These are phyloP conservation scores for Eriocheir sinensis DNA, from an alignment of 1,140 invertebrate species.

Conservation along the genomic window DNA sequence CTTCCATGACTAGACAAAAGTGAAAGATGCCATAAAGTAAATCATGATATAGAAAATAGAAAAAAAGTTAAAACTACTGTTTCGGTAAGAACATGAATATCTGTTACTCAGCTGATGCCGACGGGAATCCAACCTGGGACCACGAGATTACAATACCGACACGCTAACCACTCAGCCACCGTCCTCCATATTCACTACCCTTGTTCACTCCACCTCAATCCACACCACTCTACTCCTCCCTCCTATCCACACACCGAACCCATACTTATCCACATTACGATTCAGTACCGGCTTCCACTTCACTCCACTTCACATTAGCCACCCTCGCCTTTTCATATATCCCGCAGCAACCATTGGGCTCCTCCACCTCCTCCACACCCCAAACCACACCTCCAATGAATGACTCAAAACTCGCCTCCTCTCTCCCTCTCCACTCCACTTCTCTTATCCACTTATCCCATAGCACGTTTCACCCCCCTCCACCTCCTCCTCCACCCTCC, in stretches of 20 bases:
- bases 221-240: conserved; percentile 8
- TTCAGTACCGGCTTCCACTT: background rate
- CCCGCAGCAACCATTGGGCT: background rate
- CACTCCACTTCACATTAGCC: background rate
- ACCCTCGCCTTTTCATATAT: background rate
- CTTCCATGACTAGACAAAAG: background rate
- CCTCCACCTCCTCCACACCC: too few relatives aligned
- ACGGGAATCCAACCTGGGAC: too few relatives aligned
- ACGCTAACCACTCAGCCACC: background rate
- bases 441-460: background rate
- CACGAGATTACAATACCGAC: too few relatives aligned
- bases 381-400: too few relatives aligned
- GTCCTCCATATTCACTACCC: background rate
- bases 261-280: background rate
- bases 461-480: background rate
- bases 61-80: too few relatives aligned
- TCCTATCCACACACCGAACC: background rate
- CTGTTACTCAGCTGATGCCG: too few relatives aligned
- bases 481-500: background rate
- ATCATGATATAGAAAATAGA: background rate
- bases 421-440: background rate
- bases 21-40: background rate
- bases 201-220: background rate
- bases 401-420: too few relatives aligned
- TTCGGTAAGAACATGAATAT: too few relatives aligned